Evolutionary conservation across 2,113 vertebrate genomes (phyloP).

Genomic region (Clinocottus analis): DNA sequence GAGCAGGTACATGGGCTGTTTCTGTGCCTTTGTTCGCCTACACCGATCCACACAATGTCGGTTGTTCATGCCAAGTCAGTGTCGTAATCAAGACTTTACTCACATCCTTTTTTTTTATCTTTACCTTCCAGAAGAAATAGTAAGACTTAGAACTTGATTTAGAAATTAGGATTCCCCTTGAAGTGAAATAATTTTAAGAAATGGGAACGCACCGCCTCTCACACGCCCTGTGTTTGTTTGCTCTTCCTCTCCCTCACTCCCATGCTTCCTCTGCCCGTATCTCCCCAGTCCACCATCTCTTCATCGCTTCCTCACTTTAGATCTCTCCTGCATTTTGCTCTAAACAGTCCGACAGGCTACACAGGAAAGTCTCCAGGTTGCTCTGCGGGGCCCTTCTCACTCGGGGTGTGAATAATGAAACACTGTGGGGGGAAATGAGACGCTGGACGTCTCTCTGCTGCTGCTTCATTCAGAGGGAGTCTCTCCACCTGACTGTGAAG

Average conservation of each 20-base stretch:
- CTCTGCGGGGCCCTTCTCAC: conserved; percentile 39
- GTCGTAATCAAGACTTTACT: conserved; percentile 34
- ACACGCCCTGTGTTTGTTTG: conserved; percentile 1
- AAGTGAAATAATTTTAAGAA: not conserved
- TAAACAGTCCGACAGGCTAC: conserved; percentile 36
- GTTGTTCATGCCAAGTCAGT: conserved; percentile 16
- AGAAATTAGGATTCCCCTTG: not conserved
- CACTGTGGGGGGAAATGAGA: conserved; percentile 17
- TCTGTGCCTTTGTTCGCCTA: conserved; percentile 44
- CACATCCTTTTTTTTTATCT: conserved; percentile 10
- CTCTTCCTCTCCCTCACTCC: conserved; percentile 15
- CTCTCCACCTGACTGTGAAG: conserved; percentile 50
- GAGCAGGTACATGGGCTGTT: conserved; percentile 41
- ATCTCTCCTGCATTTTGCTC: conserved; percentile 36
- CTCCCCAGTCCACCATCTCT: conserved; percentile 14
- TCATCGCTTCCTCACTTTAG: conserved; percentile 18
- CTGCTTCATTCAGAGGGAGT: conserved; percentile 30
- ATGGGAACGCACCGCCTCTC: not conserved
- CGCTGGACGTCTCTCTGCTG: conserved; percentile 38
- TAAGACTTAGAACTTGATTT: not conserved
- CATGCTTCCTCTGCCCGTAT: conserved; percentile 8
- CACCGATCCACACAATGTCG: conserved; percentile 38
- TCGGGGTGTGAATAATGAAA: conserved; percentile 53
- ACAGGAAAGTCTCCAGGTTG: conserved; percentile 47
- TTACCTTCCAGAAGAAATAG: not conserved